These are phyloP conservation scores for Oncorhynchus gorbuscha DNA, from an alignment of 2,113 vertebrate species.

Conservation along the genomic window DNA sequence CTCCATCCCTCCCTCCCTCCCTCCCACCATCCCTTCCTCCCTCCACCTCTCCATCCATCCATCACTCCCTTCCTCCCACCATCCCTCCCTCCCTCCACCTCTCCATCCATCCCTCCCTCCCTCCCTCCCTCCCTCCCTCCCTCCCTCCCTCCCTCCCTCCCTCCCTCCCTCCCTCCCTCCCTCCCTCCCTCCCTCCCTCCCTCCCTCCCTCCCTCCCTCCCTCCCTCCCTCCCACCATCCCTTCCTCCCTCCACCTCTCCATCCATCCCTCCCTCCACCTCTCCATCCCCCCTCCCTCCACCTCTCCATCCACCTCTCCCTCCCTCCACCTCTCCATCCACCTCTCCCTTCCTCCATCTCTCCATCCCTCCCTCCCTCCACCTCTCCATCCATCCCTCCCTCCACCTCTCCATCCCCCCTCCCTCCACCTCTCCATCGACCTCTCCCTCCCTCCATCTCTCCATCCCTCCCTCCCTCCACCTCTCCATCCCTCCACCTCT, in stretches of 20 bases:
- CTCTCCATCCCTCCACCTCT: not conserved
- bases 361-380: too few relatives aligned
- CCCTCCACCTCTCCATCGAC: too few relatives aligned
- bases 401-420: too few relatives aligned
- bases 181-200: not conserved
- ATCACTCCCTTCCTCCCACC: too few relatives aligned
- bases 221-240: too few relatives aligned
- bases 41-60: not conserved
- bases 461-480: not conserved
- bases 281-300: not conserved
- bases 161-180: accelerated
- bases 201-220: not conserved
- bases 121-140: accelerated
- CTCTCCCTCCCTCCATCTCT: too few relatives aligned
- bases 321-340: not conserved
- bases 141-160: not conserved
- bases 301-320: not conserved
- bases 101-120: not conserved
- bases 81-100: too few relatives aligned
- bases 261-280: not conserved
- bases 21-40: not conserved
- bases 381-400: too few relatives aligned
- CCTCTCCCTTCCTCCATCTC: not conserved
- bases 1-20: too few relatives aligned
- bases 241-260: not conserved